Base-by-base conservation (phyloP, 2,888 invertebrate genomes). In the Drosophila borealis region DNA sequence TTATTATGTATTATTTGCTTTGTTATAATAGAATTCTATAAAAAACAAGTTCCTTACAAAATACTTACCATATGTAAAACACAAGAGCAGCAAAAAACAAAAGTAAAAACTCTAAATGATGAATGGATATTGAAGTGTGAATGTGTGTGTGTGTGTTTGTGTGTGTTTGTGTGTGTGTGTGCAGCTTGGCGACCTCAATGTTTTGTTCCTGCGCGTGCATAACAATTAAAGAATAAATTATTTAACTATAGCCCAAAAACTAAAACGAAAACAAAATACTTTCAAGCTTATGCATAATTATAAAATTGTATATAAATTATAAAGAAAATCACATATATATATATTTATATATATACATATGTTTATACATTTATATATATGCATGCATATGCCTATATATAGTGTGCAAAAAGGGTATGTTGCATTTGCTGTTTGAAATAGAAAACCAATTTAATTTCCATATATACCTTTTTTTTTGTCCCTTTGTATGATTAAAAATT, bases 361-460 rank as follows among this genome's bases (percentile, higher is more conserved):
- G 19, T 49, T 41, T 54, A 17, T 50, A 55, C 51, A 19, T 65
- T 37, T 51, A 10, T 46, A 21, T 36, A 34, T 42, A 14, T 29
- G 29, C 8, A 29, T 29, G 29, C 54, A 29, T 45, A 37, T 44
- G 45, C 41, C 14, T 50, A 19, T 37, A 37, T 64, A 21, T 41
- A 37, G 21, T 25, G 57, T 53, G 54, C 46, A 64, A 45, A 29
- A 45, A 39, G 44, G 42, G 54, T 17, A 48, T 53, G 46, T 56
- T 71, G 73, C 60, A 71, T 76, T 77, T 68, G 61, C 70, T 70
- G 78, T 80, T 70, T 81, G 67, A 63, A 63, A 65, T 56, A 10
- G 33, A 33, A 21, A n/a, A 14, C 10, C 29, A 53, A 25, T 76
- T 80, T 70, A 56, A 50, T 64, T 80, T 57, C n/a, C 37, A 37